Base-by-base conservation (phyloP, 1,140 invertebrate genomes). In the Macrostomum lignano region DNA sequence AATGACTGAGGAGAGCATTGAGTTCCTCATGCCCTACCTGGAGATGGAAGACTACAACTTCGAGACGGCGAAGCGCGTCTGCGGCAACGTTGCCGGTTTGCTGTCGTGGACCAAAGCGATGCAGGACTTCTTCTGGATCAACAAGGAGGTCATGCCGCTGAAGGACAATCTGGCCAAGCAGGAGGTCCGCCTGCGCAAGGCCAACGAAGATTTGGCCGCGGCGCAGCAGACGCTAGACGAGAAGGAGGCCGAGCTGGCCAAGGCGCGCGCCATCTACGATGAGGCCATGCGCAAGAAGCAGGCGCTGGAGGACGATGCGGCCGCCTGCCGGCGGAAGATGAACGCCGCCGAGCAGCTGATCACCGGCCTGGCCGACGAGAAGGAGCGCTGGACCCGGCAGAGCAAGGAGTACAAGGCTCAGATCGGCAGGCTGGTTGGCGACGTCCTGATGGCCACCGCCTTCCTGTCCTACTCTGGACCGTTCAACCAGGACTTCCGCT, bases 101-200 rank as follows among this genome's bases (percentile, higher is more conserved):
- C 49, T 86, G 7, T 84, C 78, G 0, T 91, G 82, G 82, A 86
- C 82, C 0, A 79, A 81, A 58, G 79, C 81, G 2, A 91, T 91
- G 81, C 69, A 73, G 2, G 77, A 81, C 44, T 84, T 86, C 42
- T 76, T 77, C 47, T 74, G 73, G 25, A 76, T 84, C 1, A 86
- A 86, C 51, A 78, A 75, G 58, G 78, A 84, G 61, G 79, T 36
- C 11, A 10, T 37, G 14, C 35, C 28, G 11, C 35, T 33, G 15
- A 17, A 34, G 65, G 74, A 78, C 0, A 91, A 88, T 60, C 60
- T 93, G 6, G 71, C 75, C 1, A 46, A 86, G 14, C 81, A 91
- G 61, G 78, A 88, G 64, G 78, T 74, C 10, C 66, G 78, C 37
- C 55, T 88, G 0, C 72, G 73, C 49, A 60, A 70, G 25, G 84